Base-by-base conservation (phyloP, 2,888 invertebrate species). In the Cyrtodaria siliqua region DNA sequence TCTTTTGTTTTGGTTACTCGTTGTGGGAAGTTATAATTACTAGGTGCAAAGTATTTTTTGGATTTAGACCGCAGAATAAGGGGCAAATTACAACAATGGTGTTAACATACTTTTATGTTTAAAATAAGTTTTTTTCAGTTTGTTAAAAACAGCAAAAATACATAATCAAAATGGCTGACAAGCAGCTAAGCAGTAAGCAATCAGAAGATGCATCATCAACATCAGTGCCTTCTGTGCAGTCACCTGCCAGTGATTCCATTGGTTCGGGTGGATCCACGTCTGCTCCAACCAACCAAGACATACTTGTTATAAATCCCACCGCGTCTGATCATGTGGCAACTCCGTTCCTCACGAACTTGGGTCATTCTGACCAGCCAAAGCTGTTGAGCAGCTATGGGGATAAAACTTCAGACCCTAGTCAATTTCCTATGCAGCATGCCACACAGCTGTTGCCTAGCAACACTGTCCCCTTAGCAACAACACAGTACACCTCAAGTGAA, bases 361-460 rank as follows among this genome's bases (percentile, higher is more conserved):
- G 33, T 29, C 9, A 18, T 14, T 20, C 29, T 2, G 59, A 40
- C 24, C 55, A 33, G 4, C 42, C 53, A 24, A 29, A 52, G 26
- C n/a, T 64, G n/a, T 42, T 71, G 9, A 62, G 56, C 26, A 81
- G 81, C 56, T 77, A 63, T n/a, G 56, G 59, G 29, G 59, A 33
- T 49, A 18, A 18, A 3, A 16, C 18, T 1, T 44, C 62, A 44
- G 59, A 47, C 16, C 60, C 77, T 23, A 74, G 50, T 52, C 81
- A 77, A 56, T 81, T 77, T 68, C 66, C 81, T 60, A 81, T 81
- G 81, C 81, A 81, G 55, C 81, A 77, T 64, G 73, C 81, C 14
- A 81, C 81, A 14, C 52, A 74, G n/a, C 53, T 40, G 55, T 66
- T 80, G 62, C 73, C 80, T 49, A 53, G 66, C 59, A 62, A 63